Base-by-base conservation (phyloP, 2,888 invertebrate genomes). In the Drosophila demipolita region DNA sequence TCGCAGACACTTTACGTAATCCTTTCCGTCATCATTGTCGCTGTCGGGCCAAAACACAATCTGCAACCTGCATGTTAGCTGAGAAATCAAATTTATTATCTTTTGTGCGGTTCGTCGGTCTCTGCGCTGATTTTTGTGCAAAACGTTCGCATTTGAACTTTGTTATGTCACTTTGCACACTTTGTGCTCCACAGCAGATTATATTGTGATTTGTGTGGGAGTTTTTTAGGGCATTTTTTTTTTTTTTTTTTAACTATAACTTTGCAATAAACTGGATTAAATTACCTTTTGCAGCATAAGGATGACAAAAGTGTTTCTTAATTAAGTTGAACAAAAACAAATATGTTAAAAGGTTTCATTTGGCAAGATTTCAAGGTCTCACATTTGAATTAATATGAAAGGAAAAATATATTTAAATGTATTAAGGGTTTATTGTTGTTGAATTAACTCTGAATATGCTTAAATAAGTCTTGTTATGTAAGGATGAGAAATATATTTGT, bases 1-100 rank as follows among this genome's bases (percentile, higher is more conserved):
- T 88, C 90, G 75, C 89, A 86, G 84, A 86, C 83, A 86, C 66
- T 77, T 87, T 87, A 88, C 89, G 87, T 90, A 87, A 87, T 82
- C 82, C 73, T 72, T 72, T 63, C 75, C 69, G 63, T 68, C 73
- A 55, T 26, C 69, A 57, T 20, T 66, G 64, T 69, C 67, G 69
- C 55, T 59, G 64, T 40, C 66, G 45, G 53, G 4, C 23, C 55
- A 38, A 55, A 55, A 55, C 11, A 29, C 55, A 55, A 55, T 66
- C 67, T 86, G 77, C 84, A 78, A 72, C 64, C 52, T 64, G 57
- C 55, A 63, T 63, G 62, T 62, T 36, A 73, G 54, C 73, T 65
- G 50, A 70, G 54, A 67, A 64, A 66, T 66, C 66, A 69, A 81
- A 81, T 84, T 70, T 84, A 87, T 84, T 83, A 83, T 83, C 87